Base-by-base conservation (phyloP, 1,140 invertebrate genomes). In the Drosophila ambigua region DNA sequence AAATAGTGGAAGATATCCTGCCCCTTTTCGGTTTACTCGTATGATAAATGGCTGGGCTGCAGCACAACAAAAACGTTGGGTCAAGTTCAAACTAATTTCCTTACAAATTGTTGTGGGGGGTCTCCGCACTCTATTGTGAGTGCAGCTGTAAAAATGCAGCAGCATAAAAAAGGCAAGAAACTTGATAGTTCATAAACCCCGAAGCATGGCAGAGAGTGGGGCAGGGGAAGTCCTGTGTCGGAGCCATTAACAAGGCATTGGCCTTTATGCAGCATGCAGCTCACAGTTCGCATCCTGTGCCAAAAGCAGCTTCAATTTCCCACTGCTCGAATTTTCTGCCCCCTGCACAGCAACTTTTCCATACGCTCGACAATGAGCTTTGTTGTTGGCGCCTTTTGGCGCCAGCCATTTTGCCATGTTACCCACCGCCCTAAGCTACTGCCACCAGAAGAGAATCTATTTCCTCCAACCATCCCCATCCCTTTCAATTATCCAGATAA, bases 221-320 rank as follows among this genome's bases (percentile, higher is more conserved):
- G 48, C 9, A 28, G 44, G 49, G 51, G 35, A 58, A 63, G 57
- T 61, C 49, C 57, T 54, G 53, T 74, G 55, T 53, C 54, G 59
- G 73, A 71, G 74, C 81, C 82, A 85, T 85, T 85, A 85, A 85
- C 64, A 58, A 87, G 81, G 62, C 81, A 85, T 87, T 85, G 81
- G 82, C 78, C 82, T 50, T 48, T 63, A 28, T 79, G 66, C 63
- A 76, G 72, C 66, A 61, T 78, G 66, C 67, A 72, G 55, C 31
- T 68, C 46, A 57, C 55, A 28, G n/a, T 60, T 79, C 58, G 60
- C 39, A 68, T 78, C 71, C 71, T 68, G 61, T 83, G 80, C 75
- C 81, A 84, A 85, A 64, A 80, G 73, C 73, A 69, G 49, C 44
- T 67, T 67, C 65, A 35, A 35, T 48, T 67, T 44, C 23, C 44